Percentiles rank a stretch among this genome's conserved stretches.
These are phyloP conservation scores for Hydrotaea diabolus DNA, from an alignment of 2,888 invertebrate genomes.

Conservation along the genomic window DNA sequence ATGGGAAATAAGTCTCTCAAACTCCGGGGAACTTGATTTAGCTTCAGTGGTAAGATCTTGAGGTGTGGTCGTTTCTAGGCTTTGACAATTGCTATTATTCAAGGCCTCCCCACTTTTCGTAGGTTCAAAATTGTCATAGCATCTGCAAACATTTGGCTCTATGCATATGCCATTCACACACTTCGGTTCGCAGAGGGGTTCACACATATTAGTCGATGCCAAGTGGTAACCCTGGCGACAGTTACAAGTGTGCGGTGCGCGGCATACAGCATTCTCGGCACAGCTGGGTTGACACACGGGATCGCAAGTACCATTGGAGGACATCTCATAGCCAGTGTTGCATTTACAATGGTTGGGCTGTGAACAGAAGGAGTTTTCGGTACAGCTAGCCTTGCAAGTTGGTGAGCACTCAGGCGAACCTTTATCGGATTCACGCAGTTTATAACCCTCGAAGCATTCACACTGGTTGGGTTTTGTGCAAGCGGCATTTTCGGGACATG, in stretches of 20 bases:
- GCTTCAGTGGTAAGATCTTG: not conserved
- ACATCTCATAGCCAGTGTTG: constrained; percentile 16
- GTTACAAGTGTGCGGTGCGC: constrained; percentile 28
- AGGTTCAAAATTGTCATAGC: constrained; percentile 74
- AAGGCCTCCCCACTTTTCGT: not conserved
- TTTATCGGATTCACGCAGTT: not conserved
- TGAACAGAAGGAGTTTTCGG: constrained; percentile 18
- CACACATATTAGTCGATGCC: constrained; percentile 72
- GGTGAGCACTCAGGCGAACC: constrained; percentile 13
- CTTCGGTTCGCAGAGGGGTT: constrained; percentile 75
- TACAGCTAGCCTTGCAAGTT: constrained; percentile 41
- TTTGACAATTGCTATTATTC: constrained; percentile 68
- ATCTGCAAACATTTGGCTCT: constrained; percentile 74
- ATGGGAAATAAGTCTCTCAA: not conserved
- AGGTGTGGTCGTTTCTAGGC: constrained; percentile 65
- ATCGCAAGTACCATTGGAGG: not conserved
- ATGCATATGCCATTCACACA: constrained; percentile 81
- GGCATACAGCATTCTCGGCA: constrained; percentile 43
- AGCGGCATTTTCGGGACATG: constrained; percentile 32
- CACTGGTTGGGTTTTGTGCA: constrained; percentile 40
- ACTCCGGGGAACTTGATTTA: not conserved
- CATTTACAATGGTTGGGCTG: constrained; percentile 56
- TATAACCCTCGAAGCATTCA: constrained; percentile 51
- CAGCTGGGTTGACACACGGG: constrained; percentile 57
- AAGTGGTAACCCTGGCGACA: constrained; percentile 38